Base-by-base conservation (phyloP, 2,797 vertebrate genomes). In the Streptopelia turtur region DNA sequence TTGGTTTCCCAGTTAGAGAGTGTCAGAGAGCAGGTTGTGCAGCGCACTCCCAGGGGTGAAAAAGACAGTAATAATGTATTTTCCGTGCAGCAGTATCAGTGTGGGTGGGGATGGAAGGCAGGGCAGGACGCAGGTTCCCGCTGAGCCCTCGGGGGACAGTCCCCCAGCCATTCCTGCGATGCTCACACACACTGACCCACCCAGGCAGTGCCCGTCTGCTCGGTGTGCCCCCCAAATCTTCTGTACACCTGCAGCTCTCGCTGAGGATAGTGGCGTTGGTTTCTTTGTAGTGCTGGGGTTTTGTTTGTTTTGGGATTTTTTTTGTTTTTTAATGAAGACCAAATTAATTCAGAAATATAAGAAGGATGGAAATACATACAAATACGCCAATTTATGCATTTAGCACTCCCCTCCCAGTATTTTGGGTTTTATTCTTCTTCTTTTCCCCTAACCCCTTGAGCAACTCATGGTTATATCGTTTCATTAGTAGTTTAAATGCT, bases 91-190 rank as follows among this genome's bases (percentile, higher is more conserved):
- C 25, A 22, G 25, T 39, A 24, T 56, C 30, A 4, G 6, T 20
- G 28, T 13, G 6, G 2, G 0, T 35, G 64, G 50, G 39, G 56
- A 47, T 0, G 4, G 63, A 31, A 79, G 39, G 25, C 16, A 35
- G 52, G 27, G 5, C 28, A 53, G 50, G 49, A 25, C 1, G 1
- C 16, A 7, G 28, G 1, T 24, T 43, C n/a, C 66, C 1, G 2
- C 52, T 9, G 37, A 57, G 35, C 43, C n/a, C 39, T 47, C 0
- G 0, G 21, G 0, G 5, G 49, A 47, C 2, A 11, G 22, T 14
- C 16, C 8, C 11, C 21, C 18, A 1, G 21, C 50, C 30, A 25
- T 30, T 47, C 45, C 45, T 49, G 18, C 0, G 1, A 7, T 5
- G 33, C 59, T 55, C 53, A 2, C n/a, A 1, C 18, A 4, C 41